Evolutionary conservation across 2,888 invertebrate genomes (phyloP).

Genomic region (Phengaris alcon): DNA sequence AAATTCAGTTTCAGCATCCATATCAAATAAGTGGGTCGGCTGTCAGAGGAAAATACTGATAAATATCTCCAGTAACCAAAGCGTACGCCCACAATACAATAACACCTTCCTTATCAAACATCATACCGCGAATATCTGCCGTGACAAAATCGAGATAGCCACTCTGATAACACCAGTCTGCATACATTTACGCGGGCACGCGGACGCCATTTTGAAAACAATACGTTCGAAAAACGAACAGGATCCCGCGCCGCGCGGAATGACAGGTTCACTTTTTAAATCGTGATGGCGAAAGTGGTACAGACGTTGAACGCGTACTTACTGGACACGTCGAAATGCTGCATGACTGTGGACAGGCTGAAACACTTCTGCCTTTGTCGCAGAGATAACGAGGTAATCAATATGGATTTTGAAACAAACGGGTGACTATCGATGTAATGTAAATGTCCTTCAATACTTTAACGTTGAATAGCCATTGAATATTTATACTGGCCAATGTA

Average conservation of each 20-base stretch:
- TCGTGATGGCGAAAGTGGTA: conserved; percentile 60
- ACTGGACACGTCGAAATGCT: conserved; percentile 65
- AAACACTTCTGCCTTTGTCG: conserved; percentile 72
- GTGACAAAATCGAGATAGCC: conserved; percentile 68
- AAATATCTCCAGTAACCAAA: conserved; percentile 28
- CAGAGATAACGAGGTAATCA: conserved; percentile 61
- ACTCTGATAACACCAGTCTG: conserved; percentile 71
- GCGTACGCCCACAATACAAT: conserved; percentile 38
- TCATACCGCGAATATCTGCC: conserved; percentile 69
- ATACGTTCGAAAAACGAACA: conserved; percentile 31
- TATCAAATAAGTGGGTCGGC: conserved; percentile 19
- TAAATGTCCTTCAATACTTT: not conserved
- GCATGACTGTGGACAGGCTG: conserved; percentile 62
- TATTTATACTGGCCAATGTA: not conserved
- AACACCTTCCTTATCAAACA: conserved; percentile 55
- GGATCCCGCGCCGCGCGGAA: conserved; percentile 32
- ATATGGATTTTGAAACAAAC: conserved; percentile 19
- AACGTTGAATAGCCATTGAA: not conserved
- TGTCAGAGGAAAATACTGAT: conserved; percentile 29
- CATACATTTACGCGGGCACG: conserved; percentile 55
- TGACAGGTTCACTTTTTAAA: conserved; percentile 32
- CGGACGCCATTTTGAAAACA: conserved; percentile 51
- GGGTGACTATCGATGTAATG: not conserved
- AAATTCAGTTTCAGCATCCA: conserved; percentile 7
- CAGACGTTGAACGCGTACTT: conserved; percentile 65